A percentile compares a stretch with the other conserved stretches of the same genome.
phyloP scores from a whole-genome alignment of 2,113 vertebrate species.

The Podarcis cretensis region DNA sequence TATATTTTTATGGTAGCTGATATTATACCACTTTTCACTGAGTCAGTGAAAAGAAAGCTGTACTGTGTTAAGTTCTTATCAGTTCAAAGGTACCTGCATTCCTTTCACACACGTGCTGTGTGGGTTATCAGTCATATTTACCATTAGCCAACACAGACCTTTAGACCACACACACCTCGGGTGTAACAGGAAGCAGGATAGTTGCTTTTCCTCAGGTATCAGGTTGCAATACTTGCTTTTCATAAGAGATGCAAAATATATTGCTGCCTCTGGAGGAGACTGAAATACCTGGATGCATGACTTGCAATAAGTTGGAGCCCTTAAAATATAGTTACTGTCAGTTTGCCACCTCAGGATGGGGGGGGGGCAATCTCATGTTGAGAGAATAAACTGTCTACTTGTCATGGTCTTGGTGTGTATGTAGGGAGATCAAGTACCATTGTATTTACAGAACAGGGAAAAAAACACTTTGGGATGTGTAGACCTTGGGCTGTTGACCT shows the following conservation, averaged over 20 bases:
- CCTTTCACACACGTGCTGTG: background rate
- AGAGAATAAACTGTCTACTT: background rate
- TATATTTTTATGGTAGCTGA: background rate
- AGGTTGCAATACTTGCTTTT: background rate
- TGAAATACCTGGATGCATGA: constrained; percentile 6
- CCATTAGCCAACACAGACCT: background rate
- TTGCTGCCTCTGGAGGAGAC: background rate
- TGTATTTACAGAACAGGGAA: constrained; percentile 48
- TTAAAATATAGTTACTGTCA: background rate
- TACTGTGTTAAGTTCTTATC: background rate
- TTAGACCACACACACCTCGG: background rate
- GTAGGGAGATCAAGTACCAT: background rate
- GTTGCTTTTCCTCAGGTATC: background rate
- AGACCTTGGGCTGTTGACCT: constrained; percentile 39
- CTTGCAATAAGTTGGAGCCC: background rate
- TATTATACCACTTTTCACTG: background rate
- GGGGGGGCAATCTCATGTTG: background rate
- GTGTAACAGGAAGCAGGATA: background rate
- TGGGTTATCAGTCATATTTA: background rate
- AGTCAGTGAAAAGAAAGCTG: background rate
- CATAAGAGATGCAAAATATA: background rate
- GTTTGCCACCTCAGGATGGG: background rate
- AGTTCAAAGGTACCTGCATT: background rate
- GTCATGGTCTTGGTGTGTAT: background rate
- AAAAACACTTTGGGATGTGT: background rate